Evolutionary conservation across 2,888 invertebrate genomes (phyloP).

Genomic region (Leptarthrus brevirostris): DNA sequence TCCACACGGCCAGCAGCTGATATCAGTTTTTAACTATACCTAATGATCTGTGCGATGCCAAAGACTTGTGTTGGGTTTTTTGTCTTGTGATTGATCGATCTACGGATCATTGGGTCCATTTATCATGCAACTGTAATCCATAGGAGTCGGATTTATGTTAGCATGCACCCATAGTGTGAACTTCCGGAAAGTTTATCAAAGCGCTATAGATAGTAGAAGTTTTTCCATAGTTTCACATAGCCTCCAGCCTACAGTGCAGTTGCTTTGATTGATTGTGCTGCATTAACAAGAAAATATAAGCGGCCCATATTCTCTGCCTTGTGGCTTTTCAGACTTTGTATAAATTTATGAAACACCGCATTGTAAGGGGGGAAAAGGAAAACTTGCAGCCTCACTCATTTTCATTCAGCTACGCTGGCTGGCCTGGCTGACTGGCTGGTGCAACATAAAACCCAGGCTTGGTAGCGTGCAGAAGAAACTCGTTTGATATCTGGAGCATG

Average conservation of each 20-base stretch:
- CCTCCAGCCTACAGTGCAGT: not conserved
- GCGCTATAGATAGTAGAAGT: not conserved
- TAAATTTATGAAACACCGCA: not conserved
- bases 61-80: not conserved
- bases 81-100: not conserved
- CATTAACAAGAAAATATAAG: not conserved
- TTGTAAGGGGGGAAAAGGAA: not conserved
- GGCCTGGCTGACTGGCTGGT: too few relatives aligned
- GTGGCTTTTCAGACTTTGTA: not conserved
- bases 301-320: conserved; percentile 6
- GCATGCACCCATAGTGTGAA: not conserved
- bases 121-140: not conserved
- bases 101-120: not conserved
- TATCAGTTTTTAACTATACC: not conserved
- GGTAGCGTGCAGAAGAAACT: conserved; percentile 6
- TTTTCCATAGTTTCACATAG: not conserved
- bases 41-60: not conserved
- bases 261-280: not conserved
- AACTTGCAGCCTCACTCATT: not conserved
- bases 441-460: too few relatives aligned
- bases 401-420: not conserved
- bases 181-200: not conserved
- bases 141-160: not conserved
- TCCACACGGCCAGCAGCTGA: not conserved
- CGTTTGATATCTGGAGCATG: conserved; percentile 42